Evolutionary conservation across 1,140 invertebrate genomes (phyloP).

Genomic region (Drosophila auraria): DNA sequence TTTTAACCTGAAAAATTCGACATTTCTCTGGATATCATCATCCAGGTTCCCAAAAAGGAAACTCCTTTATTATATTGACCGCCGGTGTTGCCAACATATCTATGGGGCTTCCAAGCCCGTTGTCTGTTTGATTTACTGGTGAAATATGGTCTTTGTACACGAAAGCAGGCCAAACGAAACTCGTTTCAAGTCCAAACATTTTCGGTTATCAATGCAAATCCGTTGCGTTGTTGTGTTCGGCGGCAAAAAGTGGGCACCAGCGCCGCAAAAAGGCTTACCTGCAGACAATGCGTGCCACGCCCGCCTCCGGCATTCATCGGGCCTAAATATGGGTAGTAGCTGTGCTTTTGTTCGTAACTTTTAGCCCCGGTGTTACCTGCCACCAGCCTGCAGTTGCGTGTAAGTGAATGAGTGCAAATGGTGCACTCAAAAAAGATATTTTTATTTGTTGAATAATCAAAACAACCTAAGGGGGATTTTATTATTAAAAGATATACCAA

Average conservation of each 20-base stretch:
- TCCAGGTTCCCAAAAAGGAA: background rate
- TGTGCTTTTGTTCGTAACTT: constrained; percentile 50
- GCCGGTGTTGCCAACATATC: constrained; percentile 11
- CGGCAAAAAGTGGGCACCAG: constrained; percentile 63
- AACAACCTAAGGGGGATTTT: too few species aligned
- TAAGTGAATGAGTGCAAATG: constrained; percentile 2
- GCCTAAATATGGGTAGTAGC: constrained; percentile 1
- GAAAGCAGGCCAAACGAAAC: constrained; percentile 43
- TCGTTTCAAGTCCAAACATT: constrained; percentile 44
- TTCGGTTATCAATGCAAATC: constrained; percentile 75
- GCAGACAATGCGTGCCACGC: constrained; percentile 68
- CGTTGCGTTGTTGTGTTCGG: constrained; percentile 48
- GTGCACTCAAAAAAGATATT: background rate
- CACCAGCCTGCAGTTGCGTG: constrained; percentile 40
- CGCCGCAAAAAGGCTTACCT: constrained; percentile 65
- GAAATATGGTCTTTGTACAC: constrained; percentile 72
- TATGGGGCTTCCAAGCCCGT: constrained; percentile 40
- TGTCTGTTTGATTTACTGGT: constrained; percentile 74
- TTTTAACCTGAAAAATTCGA: background rate
- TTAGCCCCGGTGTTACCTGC: constrained; percentile 28
- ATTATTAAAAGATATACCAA: too few species aligned
- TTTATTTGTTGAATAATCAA: too few species aligned
- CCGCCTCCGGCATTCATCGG: constrained; percentile 46
- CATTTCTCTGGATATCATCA: background rate
- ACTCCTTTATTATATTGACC: constrained; percentile 3